Evolutionary conservation across 1,140 invertebrate species (phyloP).

Genomic region (Scaptomyza hsui): DNA sequence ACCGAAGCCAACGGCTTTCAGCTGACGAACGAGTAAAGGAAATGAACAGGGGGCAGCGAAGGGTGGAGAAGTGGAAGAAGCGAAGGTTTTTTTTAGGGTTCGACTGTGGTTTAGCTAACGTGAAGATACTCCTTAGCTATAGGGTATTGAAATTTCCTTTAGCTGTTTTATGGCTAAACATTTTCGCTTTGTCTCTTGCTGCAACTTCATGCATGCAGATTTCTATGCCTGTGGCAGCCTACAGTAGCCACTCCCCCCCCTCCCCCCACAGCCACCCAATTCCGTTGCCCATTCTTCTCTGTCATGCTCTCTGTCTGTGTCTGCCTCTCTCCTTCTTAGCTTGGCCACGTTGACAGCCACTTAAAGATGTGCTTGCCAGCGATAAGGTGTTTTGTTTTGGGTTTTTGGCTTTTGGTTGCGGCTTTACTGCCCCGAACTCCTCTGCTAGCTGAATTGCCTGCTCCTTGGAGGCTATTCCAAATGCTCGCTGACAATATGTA

Average conservation of each 20-base stretch:
- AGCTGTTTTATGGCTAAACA: conserved; percentile 12
- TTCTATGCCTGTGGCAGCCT: conserved; percentile 25
- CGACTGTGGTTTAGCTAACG: not conserved
- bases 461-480: not conserved
- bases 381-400: conserved; percentile 81
- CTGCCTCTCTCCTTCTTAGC: not conserved
- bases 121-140: not conserved
- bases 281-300: not conserved
- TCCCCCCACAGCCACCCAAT: not conserved
- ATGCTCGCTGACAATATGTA: conserved; percentile 73
- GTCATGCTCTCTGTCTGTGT: not conserved
- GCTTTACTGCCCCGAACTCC: conserved; percentile 27
- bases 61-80: not conserved
- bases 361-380: conserved; percentile 75
- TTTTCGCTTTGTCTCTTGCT: not conserved
- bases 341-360: conserved; percentile 74
- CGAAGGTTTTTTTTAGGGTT: conserved; percentile 3
- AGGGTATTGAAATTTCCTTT: not conserved
- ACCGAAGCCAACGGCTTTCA: no score
- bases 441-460: not conserved
- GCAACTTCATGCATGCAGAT: conserved; percentile 39
- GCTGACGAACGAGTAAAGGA: no score
- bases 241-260: conserved; percentile 7
- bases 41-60: not conserved
- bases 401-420: conserved; percentile 42